phyloP scores from a whole-genome alignment of 2,113 vertebrate genomes.

The Gavia stellata region DNA sequence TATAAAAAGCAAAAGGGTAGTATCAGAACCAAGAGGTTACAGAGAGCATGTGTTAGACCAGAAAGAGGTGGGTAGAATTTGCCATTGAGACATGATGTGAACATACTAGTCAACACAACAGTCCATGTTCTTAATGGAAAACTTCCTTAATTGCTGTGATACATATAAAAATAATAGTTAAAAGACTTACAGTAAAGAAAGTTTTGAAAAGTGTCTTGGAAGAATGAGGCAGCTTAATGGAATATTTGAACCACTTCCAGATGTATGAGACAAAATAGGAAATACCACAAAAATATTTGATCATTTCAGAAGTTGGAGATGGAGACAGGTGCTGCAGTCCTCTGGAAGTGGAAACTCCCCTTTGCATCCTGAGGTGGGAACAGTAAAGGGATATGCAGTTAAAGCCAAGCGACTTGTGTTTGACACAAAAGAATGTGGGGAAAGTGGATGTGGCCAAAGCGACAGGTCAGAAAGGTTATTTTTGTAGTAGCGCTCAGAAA shows the following conservation, averaged over 20 bases:
- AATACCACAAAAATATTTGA: background rate
- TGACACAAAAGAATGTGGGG: background rate
- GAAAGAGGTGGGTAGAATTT: background rate
- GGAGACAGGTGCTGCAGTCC: background rate
- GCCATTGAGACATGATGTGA: background rate
- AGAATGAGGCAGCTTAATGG: background rate
- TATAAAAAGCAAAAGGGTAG: background rate
- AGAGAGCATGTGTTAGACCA: background rate
- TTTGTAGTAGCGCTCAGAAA: background rate
- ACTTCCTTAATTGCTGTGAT: background rate
- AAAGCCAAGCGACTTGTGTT: rapidly evolving
- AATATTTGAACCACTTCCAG: background rate
- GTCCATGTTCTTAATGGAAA: background rate
- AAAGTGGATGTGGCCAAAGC: background rate
- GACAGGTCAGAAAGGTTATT: background rate
- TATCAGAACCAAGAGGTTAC: background rate
- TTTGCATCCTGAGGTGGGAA: background rate
- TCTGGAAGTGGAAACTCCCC: background rate
- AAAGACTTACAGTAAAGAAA: background rate
- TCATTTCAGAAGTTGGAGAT: background rate
- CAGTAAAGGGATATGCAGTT: background rate
- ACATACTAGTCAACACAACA: background rate
- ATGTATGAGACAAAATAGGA: background rate
- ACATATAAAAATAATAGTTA: background rate
- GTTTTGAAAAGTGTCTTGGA: background rate